Evolutionary conservation across 2,888 invertebrate genomes (phyloP), one percentile per base, ranked within the genome.

Genomic region (Phanerotoma sp.): DNA sequence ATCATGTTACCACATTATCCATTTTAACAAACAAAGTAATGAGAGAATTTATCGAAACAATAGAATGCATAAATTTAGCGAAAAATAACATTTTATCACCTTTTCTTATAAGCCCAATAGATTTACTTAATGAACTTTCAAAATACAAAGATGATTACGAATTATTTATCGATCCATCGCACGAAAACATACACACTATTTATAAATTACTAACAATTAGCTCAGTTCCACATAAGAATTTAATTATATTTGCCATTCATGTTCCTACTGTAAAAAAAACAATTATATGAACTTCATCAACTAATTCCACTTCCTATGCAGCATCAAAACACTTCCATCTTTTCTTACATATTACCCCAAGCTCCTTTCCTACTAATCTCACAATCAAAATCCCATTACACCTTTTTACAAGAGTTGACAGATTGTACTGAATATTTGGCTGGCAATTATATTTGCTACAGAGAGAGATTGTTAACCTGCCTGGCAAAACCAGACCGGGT

Each of bases 321-420:
- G 49, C 54, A 56, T 40, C 37, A 54, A 38, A 51, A 59, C 30
- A 51, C 50, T 10, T 54, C 54, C 9, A 21, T 51, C 13, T 59
- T 54, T 40, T 50, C 47, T 1, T 59, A 50, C 15, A 59, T 54
- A 16, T 18, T 25, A 28, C 56, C 59, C 7, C 15, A 40, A 48
- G 22, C 44, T 15, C 47, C 51, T 16, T 54, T 45, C 20, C 10
- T 55, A 22, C 22, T 55, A 5, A 5, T 55, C 7, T 51, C 50
- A 10, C 37, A 51, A 25, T 41, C 55, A 28, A 33, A 44, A 45
- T 40, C 55, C 32, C 38, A 55, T 11, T 55, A 20, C n/a, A 22
- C 50, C 30, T 13, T 20, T 16, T 32, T 51, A 10, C 33, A 38
- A 50, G 44, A 30, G 21, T 32, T 55, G 46, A 35, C 45, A 16